Conservation (phyloP, 35 echinoderm and acorn worm genomes). For the Strongylocentrotus purpuratus region DNA sequence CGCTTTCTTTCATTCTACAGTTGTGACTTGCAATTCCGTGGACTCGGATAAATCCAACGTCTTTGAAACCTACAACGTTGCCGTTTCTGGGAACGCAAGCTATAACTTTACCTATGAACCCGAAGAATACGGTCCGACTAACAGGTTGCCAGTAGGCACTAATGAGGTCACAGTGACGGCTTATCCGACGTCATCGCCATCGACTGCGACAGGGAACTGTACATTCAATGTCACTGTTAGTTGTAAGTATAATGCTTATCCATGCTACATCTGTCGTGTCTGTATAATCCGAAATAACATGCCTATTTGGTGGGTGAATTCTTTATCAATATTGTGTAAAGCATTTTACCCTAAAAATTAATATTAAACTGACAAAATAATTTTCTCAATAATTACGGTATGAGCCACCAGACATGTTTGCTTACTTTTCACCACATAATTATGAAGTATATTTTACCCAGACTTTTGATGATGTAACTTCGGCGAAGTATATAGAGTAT, state of each 20-base stretch:
- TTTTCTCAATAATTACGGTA: too few relatives aligned
- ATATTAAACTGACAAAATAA: too few relatives aligned
- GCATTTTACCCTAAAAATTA: too few relatives aligned
- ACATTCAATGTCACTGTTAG: background rate
- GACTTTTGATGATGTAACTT: too few relatives aligned
- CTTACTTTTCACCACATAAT: too few relatives aligned
- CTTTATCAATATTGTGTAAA: too few relatives aligned
- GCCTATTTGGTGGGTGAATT: too few relatives aligned
- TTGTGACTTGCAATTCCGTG: background rate
- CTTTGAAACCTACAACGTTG: background rate
- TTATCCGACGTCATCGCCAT: background rate
- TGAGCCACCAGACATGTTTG: too few relatives aligned
- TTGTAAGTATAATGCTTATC: background rate
- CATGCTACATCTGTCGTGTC: too few relatives aligned
- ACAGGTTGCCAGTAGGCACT: background rate
- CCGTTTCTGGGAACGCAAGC: background rate
- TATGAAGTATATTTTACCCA: too few relatives aligned
- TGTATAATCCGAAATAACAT: too few relatives aligned
- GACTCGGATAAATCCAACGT: background rate
- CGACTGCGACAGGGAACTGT: background rate
- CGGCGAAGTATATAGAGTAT: too few relatives aligned
- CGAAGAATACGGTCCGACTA: background rate
- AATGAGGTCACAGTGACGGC: background rate
- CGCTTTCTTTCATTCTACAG: background rate
- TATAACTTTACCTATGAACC: background rate